Percentiles rank a stretch among this genome's conserved stretches.
These are phyloP conservation scores for Craterocephalus amniculus DNA, from an alignment of 2,797 vertebrate genomes.

Conservation along the genomic window DNA sequence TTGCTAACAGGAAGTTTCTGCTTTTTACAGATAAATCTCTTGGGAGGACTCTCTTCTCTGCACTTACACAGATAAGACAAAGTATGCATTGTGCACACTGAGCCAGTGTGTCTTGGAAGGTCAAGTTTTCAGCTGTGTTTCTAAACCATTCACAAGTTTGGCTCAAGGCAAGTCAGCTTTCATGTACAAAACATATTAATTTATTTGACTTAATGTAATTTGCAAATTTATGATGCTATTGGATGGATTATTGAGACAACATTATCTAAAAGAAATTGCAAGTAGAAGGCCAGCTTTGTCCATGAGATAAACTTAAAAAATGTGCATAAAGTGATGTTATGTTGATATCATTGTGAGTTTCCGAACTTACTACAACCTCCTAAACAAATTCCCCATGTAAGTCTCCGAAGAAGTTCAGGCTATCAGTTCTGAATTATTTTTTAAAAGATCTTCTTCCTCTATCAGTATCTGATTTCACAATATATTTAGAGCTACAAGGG, in stretches of 20 bases:
- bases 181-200: neutral
- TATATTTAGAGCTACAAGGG: too few relatives aligned
- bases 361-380: too few relatives aligned
- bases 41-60: constrained; percentile 30
- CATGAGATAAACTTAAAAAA: neutral
- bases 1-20: neutral
- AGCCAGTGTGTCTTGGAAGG: neutral
- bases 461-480: too few relatives aligned
- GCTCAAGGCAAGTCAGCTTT: neutral
- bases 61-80: constrained; percentile 36
- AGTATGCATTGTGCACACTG: constrained; percentile 49
- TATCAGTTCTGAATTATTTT: too few relatives aligned
- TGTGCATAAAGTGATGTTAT: too few relatives aligned
- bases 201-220: neutral
- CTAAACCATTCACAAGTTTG: neutral
- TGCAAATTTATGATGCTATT: neutral
- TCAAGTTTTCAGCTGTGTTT: neutral
- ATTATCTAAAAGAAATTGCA: neutral
- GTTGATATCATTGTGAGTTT: too few relatives aligned
- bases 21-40: neutral
- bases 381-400: too few relatives aligned
- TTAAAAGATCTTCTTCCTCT: too few relatives aligned
- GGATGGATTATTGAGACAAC: neutral
- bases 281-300: neutral
- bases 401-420: too few relatives aligned